phyloP scores from a whole-genome alignment of 2,888 invertebrate genomes.

The Melikaiella ostensackeni region DNA sequence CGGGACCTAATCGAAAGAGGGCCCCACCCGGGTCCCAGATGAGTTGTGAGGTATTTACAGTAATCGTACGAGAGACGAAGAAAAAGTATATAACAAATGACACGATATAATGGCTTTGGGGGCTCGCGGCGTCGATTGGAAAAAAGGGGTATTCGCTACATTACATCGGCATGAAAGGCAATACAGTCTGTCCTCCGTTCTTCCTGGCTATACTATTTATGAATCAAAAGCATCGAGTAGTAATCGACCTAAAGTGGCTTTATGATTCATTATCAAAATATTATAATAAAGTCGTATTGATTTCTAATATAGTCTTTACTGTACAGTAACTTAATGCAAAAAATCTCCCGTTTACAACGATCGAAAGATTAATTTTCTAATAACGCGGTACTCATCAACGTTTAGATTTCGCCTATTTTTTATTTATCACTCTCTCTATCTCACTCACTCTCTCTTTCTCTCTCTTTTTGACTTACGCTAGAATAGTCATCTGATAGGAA shows the following conservation, averaged over 20 bases:
- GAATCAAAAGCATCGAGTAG: constrained; percentile 64
- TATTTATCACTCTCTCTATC: constrained; percentile 44
- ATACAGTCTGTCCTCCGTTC: constrained; percentile 71
- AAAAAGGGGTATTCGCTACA: constrained; percentile 58
- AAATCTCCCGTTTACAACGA: constrained; percentile 55
- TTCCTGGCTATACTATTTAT: constrained; percentile 68
- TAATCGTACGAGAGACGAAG: constrained; percentile 47
- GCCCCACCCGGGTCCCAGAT: constrained; percentile 50
- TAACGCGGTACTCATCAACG: constrained; percentile 42
- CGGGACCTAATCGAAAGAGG: constrained; percentile 41
- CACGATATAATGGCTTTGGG: constrained; percentile 57
- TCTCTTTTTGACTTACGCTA: constrained; percentile 61
- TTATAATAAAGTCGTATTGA: constrained; percentile 56
- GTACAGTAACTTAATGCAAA: constrained; percentile 68
- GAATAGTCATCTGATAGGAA: constrained; percentile 77
- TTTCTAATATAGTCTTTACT: constrained; percentile 69
- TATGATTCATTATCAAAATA: constrained; percentile 68
- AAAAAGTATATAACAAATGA: constrained; percentile 42
- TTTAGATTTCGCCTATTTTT: constrained; percentile 27
- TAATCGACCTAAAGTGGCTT: constrained; percentile 61
- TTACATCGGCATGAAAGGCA: constrained; percentile 70
- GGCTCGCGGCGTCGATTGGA: constrained; percentile 37
- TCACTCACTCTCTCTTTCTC: constrained; percentile 49
- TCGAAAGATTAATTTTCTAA: constrained; percentile 59
- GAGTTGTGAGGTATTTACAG: constrained; percentile 69